Base-by-base conservation (phyloP, 2,797 vertebrate species). In the Cyclopterus lumpus region DNA sequence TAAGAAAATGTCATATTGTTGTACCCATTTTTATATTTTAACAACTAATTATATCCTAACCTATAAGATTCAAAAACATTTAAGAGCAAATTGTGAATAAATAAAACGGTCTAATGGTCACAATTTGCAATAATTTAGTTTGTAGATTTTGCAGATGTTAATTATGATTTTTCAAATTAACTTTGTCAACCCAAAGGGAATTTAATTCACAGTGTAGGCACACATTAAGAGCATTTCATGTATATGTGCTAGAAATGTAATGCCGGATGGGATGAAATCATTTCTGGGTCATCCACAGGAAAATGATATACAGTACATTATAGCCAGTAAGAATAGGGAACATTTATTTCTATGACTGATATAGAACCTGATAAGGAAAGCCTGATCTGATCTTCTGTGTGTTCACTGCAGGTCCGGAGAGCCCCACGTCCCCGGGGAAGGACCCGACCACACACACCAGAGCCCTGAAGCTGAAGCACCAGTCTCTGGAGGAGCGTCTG, bases 401-500 rank as follows among this genome's bases (percentile, higher is more conserved):
- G 5, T 86, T 58, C 20, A 44, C 64, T 86, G 15, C 87, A 99
- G 97, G 96, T 77, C 94, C 95, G 0, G 95, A 96, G 86, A 97
- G 96, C 84, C 97, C 95, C 0, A 93, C 95, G 0, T 93, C 95
- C 4, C 95, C 93, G 0, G 38, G 89, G 73, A 98, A 96, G 90
- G 96, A 97, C 75, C 79, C 94, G 80, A 95, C 85, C 26, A 95
- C 92, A 18, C 91, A 95, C 84, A 95, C 94, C 62, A 89, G 94
- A 54, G 96, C 94, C 0, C 93, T 97, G 73, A 95, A 95, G 80
- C 92, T 94, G 74, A 97, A 96, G 88, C 97, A 98, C 79, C 93
- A 95, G 88, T 94, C 92, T 1, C 91, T 99, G 90, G 96, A 98
- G 85, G 95, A 96, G 7, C 94, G 88, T 1, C 94, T 99, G 62